Conservation (phyloP, 2,113 vertebrate species). For the Eublepharis macularius region DNA sequence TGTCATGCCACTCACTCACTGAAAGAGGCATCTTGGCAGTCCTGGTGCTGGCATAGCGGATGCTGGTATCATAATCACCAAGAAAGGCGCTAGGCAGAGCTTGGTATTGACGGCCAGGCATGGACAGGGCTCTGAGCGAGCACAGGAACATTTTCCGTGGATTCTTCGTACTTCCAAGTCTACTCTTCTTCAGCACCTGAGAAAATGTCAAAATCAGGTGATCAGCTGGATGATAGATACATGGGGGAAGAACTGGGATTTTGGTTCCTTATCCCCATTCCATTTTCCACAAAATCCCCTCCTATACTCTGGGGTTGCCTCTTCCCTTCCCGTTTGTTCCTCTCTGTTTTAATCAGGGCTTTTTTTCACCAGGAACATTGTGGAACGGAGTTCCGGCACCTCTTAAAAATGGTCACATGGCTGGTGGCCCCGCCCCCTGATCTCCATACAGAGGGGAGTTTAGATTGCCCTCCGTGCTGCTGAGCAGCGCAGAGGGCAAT, state of each 20-base stretch:
- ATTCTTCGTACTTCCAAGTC: not conserved
- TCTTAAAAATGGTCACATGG: too few relatives aligned
- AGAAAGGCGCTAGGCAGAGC: conserved; percentile 26
- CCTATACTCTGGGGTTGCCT: not conserved
- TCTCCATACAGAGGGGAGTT: too few relatives aligned
- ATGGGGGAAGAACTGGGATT: not conserved
- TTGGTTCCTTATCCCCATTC: not conserved
- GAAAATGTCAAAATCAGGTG: not conserved
- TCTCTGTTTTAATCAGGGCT: too few relatives aligned
- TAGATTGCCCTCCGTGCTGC: too few relatives aligned
- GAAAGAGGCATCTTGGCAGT: not conserved
- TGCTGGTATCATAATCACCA: conserved; percentile 12
- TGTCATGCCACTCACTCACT: not conserved
- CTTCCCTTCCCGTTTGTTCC: not conserved
- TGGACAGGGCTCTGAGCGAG: not conserved
- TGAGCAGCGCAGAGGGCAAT: too few relatives aligned
- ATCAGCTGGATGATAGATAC: not conserved
- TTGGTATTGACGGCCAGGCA: conserved; percentile 13
- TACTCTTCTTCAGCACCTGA: conserved; percentile 19
- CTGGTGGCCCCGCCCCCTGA: too few relatives aligned
- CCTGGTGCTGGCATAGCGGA: not conserved
- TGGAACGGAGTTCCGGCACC: too few relatives aligned
- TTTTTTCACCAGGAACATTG: too few relatives aligned
- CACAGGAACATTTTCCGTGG: not conserved
- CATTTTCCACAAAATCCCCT: not conserved